Evolutionary conservation across 2,888 invertebrate species (phyloP).

Genomic region (Crioceris asparagi): DNA sequence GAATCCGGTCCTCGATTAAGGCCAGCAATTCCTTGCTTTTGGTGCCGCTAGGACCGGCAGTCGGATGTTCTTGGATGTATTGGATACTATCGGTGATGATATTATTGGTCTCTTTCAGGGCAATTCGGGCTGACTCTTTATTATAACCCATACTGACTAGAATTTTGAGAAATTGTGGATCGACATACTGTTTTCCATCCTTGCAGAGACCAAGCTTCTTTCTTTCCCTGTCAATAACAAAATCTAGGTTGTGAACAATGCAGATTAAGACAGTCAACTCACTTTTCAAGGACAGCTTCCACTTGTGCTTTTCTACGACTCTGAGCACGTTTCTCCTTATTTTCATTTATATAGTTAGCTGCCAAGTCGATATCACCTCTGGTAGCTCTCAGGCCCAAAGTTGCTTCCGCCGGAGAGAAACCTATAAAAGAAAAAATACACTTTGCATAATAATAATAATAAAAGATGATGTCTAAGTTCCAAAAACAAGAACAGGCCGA

Average conservation of each 20-base stretch:
- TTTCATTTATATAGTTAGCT: slow-evolving; percentile 52
- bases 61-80: slow-evolving; percentile 50
- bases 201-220: slow-evolving; percentile 47
- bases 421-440: slow-evolving; percentile 34
- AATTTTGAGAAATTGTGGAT: slow-evolving; percentile 41
- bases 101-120: slow-evolving; percentile 57
- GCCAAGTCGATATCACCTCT: slow-evolving; percentile 49
- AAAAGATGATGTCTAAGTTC: too few relatives aligned
- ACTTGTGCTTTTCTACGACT: slow-evolving; percentile 42
- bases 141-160: slow-evolving; percentile 61
- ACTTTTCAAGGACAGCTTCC: slow-evolving; percentile 38
- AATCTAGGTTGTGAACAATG: slow-evolving; percentile 1
- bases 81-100: slow-evolving; percentile 56
- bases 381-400: slow-evolving; percentile 56
- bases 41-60: slow-evolving; percentile 35
- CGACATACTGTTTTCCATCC: slow-evolving; percentile 47
- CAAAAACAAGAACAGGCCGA: too few relatives aligned
- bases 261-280: slow-evolving; percentile 8
- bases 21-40: slow-evolving; percentile 18
- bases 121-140: slow-evolving; percentile 45
- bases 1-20: background rate
- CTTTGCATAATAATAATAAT: too few relatives aligned
- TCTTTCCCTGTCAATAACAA: slow-evolving; percentile 36
- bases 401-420: slow-evolving; percentile 55
- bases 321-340: slow-evolving; percentile 41